Evolutionary conservation across 1,140 invertebrate species (phyloP).

Genomic region (Palaemon carinicauda): DNA sequence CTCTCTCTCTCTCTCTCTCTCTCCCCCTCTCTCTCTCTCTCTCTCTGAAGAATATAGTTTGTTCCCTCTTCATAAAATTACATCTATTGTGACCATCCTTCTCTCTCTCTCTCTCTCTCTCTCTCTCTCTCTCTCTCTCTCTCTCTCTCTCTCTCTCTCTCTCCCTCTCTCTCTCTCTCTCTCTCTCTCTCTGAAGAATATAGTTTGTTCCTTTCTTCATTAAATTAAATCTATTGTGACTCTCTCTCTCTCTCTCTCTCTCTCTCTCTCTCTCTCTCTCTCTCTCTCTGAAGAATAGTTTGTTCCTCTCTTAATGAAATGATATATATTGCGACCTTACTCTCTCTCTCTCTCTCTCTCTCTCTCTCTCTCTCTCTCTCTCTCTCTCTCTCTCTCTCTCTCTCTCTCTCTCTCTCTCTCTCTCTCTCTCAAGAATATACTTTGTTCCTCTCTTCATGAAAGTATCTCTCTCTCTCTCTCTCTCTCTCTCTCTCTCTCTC

Average conservation of each 20-base stretch:
- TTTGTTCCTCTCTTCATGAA: too few species aligned
- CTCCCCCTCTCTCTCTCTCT: background rate
- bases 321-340: too few species aligned
- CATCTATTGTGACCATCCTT: background rate
- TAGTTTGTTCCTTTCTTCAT: background rate
- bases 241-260: background rate
- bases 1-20: constrained; percentile 5
- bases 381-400: background rate
- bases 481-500: too few species aligned
- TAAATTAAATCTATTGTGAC: background rate
- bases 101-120: background rate
- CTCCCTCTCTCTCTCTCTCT: background rate
- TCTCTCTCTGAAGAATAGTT: background rate
- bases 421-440: too few species aligned
- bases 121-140: background rate
- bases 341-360: background rate
- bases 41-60: background rate
- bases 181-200: background rate
- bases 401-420: background rate
- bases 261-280: background rate
- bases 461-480: background rate
- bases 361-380: background rate
- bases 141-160: background rate
- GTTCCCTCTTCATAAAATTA: background rate
- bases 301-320: background rate